Evolutionary conservation across 2,888 invertebrate species (phyloP).

Genomic region (Acrocyrtus sp.): DNA sequence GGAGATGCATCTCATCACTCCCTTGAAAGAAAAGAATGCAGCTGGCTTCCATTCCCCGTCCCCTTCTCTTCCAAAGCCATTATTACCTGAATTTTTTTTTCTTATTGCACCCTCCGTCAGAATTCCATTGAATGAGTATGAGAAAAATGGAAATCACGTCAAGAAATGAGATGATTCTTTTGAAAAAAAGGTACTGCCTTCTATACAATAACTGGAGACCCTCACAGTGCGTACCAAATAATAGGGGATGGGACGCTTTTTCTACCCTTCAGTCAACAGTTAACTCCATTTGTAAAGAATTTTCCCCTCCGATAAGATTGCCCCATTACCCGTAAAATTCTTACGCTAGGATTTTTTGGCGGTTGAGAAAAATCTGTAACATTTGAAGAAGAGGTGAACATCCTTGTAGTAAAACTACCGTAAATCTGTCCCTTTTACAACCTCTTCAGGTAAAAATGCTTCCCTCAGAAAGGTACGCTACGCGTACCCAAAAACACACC

Average conservation of each 20-base stretch:
- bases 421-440: neutral
- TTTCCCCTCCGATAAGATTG: no score
- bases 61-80: neutral
- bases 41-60: neutral
- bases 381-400: slow-evolving; percentile 8
- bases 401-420: neutral
- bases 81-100: neutral
- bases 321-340: no score
- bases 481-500: neutral
- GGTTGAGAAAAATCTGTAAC: neutral
- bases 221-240: no score
- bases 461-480: neutral
- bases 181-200: no score
- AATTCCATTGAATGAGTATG: slow-evolving; percentile 24
- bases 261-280: no score
- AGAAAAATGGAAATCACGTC: no score
- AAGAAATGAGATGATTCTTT: no score
- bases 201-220: no score
- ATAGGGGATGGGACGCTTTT: no score
- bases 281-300: no score
- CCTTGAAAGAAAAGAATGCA: slow-evolving; percentile 22
- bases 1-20: no score
- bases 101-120: slow-evolving; percentile 13
- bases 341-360: no score
- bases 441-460: neutral